Conservation (phyloP, 2,797 vertebrate species). For the Phoeniculus purpureus region DNA sequence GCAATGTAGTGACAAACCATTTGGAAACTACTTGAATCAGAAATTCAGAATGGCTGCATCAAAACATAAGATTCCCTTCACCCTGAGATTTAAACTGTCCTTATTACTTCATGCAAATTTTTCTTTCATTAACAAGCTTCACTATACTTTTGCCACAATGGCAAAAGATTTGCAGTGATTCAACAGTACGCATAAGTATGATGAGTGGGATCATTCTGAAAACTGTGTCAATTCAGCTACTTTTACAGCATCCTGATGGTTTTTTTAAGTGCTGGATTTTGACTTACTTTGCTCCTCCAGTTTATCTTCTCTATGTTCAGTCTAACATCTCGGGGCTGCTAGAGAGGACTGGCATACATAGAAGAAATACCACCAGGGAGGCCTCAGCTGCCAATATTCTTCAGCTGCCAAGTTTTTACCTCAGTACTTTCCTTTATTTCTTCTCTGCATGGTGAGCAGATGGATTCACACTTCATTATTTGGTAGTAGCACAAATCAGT, state of each 20-base stretch:
- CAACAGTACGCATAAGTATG: not conserved
- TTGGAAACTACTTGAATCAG: not conserved
- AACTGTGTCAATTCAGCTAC: not conserved
- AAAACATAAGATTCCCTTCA: not conserved
- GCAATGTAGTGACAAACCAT: not conserved
- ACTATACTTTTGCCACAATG: not conserved
- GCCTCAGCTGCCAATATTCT: not conserved
- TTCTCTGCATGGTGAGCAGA: conserved; percentile 28
- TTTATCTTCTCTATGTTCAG: not conserved
- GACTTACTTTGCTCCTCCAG: not conserved
- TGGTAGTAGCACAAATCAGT: conserved; percentile 22
- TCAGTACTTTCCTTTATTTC: not conserved
- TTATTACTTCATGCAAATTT: not conserved
- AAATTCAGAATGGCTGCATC: not conserved
- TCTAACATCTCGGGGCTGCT: not conserved
- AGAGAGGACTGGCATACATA: not conserved
- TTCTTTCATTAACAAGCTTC: not conserved
- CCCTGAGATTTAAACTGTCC: not conserved
- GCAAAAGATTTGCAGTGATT: not conserved
- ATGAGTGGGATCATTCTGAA: not conserved
- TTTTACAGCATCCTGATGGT: not conserved
- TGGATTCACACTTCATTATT: conserved; percentile 38
- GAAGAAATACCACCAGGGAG: conserved; percentile 2
- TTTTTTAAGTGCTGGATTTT: not conserved
- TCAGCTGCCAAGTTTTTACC: conserved; percentile 26